A percentile compares a stretch with the other conserved stretches of the same genome.
Evolutionary conservation across 2,797 vertebrate species (phyloP).

Genomic region (Vespertilio murinus): DNA sequence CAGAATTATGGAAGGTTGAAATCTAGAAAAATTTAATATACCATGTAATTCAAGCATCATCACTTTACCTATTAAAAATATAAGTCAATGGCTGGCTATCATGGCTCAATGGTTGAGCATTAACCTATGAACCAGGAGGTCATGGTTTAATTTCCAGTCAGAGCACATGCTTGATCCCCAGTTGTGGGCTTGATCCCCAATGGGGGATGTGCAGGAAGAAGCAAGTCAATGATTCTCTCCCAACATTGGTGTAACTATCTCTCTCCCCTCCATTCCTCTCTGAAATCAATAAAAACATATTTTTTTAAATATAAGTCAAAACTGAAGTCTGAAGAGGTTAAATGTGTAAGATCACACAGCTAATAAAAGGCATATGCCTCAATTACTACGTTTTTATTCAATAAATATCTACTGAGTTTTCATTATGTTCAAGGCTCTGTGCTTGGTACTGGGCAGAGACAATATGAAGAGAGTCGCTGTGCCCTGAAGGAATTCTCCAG

Average conservation of each 20-base stretch:
- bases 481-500: background rate
- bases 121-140: too few species aligned
- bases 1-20: background rate
- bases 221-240: too few species aligned
- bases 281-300: too few species aligned
- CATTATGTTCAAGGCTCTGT: background rate
- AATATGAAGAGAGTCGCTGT: background rate
- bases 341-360: background rate
- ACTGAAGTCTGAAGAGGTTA: background rate
- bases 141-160: too few species aligned
- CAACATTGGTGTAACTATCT: too few species aligned
- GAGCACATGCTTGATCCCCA: too few species aligned
- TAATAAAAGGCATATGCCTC: background rate
- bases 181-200: too few species aligned
- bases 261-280: too few species aligned
- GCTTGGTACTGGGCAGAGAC: background rate
- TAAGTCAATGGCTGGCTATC: background rate
- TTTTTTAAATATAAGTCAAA: background rate
- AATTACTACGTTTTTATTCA: background rate
- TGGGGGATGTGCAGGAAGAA: too few species aligned
- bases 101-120: too few species aligned
- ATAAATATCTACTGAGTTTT: background rate
- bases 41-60: background rate
- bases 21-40: background rate
- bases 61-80: background rate